Evolutionary conservation across 2,888 invertebrate species (phyloP), one percentile per base, ranked within the genome.

Genomic region (Balanococcus diminutus): DNA sequence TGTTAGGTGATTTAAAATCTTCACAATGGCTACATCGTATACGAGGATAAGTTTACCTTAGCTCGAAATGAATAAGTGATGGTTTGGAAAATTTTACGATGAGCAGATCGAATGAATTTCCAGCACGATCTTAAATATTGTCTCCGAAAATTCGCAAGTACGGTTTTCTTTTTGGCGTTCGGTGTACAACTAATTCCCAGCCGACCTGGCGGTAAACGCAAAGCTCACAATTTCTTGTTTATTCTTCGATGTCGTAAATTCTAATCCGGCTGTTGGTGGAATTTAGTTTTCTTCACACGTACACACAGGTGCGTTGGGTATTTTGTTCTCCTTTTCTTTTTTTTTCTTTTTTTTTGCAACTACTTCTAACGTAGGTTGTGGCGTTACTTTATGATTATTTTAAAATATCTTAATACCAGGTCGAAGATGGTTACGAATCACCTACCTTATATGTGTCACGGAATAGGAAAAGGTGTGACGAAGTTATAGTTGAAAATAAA

Each of bases 51-150:
- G 56, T 19, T 56, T 22, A 56, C 19, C 14, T 16, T 42, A 56
- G 19, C 19, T 2, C 5, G 75, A 42, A 36, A 42, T 81, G 39
- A 81, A 81, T 81, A 81, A 81, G 42, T 81, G 39, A 81, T 81
- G 81, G 28, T 22, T 81, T 19, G 22, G 42, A n/a, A 81, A 81
- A 81, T 81, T 81, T 81, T 81, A 81, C 81, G 81, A 81, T 81
- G 14, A 81, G 16, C 81, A 16, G 42, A 42, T 81, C 36, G 39
- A 82, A 82, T 82, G 81, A 82, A 82, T 82, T 82, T 82, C 81
- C 46, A 46, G 42, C 42, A 82, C 81, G 81, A 82, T 82, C 81
- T 42, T 82, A 82, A 82, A 82, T 82, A 82, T 82, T 82, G 81
- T 82, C 81, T 46, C 81, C 42, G 72, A 72, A 72, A 72, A 72